Evolutionary conservation across 2,888 invertebrate species (phyloP), one percentile per base, ranked within the genome.

Genomic region (Agrochola litura): DNA sequence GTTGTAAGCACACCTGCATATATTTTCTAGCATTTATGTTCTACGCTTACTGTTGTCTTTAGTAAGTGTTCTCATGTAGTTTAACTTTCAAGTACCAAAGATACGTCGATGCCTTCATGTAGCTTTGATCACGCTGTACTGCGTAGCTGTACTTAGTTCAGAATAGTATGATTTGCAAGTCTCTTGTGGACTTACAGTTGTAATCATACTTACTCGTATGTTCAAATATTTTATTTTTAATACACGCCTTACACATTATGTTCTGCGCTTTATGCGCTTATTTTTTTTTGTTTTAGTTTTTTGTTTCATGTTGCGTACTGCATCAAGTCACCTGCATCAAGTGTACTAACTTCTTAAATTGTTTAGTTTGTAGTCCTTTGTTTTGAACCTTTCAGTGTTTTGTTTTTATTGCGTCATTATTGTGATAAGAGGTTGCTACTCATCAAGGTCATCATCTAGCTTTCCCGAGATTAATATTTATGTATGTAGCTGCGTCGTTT

Each of bases 391-490:
- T 58, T 30, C 22, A 8, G 37, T 69, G 0, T 58, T 49, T 37
- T 52, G 41, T 70, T 73, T 67, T 70, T 54, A 10, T 58, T 54
- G 64, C 54, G 30, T 73, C 61, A 46, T 54, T 41, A 52, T 58
- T 52, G n/a, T 46, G 37, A 37, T 68, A 52, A 49, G 71, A 54
- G 30, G 25, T 54, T 56, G 19, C 30, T 56, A 25, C n/a, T 30
- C 46, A 43, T 63, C 71, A 82, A 72, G 74, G 68, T 66, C 78
- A 16, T 60, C 54, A 60, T 66, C 46, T 61, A 77, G 73, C 63
- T 82, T 82, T 77, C 61, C 52, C 49, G 54, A 68, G 58, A 78
- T 22, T 67, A 30, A 72, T n/a, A n/a, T 82, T 69, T 73, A 46
- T 30, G 37, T 54, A 49, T 30, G 6, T 37, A 41, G 58, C 41